Conservation (phyloP, 1,140 invertebrate species). For the Dendrolimus kikuchii region DNA sequence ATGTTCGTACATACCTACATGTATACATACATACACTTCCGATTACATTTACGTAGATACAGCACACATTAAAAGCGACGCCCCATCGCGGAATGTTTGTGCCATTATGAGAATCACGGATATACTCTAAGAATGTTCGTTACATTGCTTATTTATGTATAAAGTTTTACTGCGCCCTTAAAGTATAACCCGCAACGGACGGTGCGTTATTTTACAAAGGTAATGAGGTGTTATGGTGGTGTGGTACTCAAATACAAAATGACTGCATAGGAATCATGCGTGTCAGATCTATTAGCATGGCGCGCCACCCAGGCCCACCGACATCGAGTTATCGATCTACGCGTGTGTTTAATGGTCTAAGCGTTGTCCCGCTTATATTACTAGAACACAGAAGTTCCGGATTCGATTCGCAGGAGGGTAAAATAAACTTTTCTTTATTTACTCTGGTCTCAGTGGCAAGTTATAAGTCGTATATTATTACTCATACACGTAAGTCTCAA, state of each 20-base stretch:
- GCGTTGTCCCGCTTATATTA: constrained; percentile 34
- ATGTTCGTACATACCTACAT: background rate
- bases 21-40: constrained; percentile 9
- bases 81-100: constrained; percentile 17
- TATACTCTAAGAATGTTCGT: constrained; percentile 10
- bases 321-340: constrained; percentile 63
- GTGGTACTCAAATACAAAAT: background rate
- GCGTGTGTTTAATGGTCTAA: constrained; percentile 38
- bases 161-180: background rate
- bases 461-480: too few relatives aligned
- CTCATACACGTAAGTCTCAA: too few relatives aligned
- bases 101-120: constrained; percentile 18
- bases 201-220: background rate
- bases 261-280: constrained; percentile 14
- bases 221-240: too few relatives aligned
- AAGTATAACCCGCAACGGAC: constrained; percentile 9
- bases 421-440: too few relatives aligned
- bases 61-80: constrained; percentile 1
- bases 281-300: constrained; percentile 18
- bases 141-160: constrained; percentile 15
- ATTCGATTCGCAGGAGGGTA: too few relatives aligned
- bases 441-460: too few relatives aligned
- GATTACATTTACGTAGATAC: background rate
- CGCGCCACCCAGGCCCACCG: constrained; percentile 43
- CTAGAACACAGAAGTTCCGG: too few relatives aligned